A percentile compares a stretch with the other conserved stretches of the same genome.
Conservation (phyloP, 2,113 vertebrate species). For the Regulus satrapa region DNA sequence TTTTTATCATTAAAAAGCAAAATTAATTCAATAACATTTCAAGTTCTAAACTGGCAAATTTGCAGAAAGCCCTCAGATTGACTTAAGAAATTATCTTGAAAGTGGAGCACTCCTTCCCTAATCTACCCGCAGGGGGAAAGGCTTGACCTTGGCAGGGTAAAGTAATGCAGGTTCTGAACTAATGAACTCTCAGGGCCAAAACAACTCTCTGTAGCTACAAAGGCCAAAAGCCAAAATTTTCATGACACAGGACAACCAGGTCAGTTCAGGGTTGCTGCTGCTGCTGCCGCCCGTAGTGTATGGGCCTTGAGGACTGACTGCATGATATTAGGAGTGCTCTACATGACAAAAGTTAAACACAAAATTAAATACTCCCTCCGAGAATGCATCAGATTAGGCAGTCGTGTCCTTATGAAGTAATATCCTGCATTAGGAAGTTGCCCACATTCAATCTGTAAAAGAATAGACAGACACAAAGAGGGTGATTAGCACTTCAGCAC, state of each 20-base stretch:
- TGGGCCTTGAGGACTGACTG: not conserved
- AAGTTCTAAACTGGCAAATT: not conserved
- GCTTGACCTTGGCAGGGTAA: not conserved
- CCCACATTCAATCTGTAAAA: not conserved
- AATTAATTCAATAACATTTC: not conserved
- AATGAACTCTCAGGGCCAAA: not conserved
- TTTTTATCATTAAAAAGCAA: not conserved
- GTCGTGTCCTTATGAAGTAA: not conserved
- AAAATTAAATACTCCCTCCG: not conserved
- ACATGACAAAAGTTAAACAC: not conserved
- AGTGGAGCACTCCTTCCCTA: not conserved
- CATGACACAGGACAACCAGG: not conserved
- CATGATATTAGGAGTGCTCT: not conserved
- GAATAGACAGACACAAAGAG: not conserved
- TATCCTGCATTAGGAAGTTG: not conserved
- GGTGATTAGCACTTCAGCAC: not conserved
- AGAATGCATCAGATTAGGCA: not conserved
- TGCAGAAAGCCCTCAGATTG: not conserved
- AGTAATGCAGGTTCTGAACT: not conserved
- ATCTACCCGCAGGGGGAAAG: not conserved
- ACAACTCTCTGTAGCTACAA: not conserved
- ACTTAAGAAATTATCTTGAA: not conserved
- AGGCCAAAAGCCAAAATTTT: not conserved
- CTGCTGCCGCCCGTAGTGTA: fast-evolving
- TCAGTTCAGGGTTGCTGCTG: not conserved